These are phyloP conservation scores for Hydropotes inermis DNA, from an alignment of 2,113 vertebrate genomes.

Conservation along the genomic window DNA sequence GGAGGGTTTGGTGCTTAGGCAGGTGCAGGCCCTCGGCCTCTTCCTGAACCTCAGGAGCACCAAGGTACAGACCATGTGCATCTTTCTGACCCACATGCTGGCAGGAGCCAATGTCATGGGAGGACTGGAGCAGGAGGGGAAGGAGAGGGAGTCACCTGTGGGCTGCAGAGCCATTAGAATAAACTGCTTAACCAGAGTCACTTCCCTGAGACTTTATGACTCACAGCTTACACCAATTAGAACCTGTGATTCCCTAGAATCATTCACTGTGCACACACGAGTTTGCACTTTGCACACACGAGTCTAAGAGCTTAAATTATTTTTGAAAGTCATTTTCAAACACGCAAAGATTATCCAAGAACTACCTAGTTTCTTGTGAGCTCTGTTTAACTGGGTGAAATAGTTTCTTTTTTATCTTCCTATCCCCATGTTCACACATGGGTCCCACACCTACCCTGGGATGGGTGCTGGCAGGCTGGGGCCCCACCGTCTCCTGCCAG, in stretches of 20 bases:
- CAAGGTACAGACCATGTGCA: slow-evolving; percentile 44
- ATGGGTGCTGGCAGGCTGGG: neutral
- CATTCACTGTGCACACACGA: neutral
- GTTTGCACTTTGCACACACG: neutral
- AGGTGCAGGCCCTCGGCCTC: slow-evolving; percentile 62
- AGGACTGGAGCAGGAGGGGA: neutral
- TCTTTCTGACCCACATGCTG: slow-evolving; percentile 43
- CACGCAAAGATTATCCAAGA: neutral
- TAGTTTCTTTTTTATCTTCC: neutral
- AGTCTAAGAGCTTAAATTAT: neutral
- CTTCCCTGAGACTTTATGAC: neutral
- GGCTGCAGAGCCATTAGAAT: neutral
- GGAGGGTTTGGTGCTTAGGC: neutral
- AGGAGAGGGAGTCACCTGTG: neutral
- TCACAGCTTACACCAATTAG: neutral
- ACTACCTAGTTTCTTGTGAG: neutral
- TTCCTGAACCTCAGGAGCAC: slow-evolving; percentile 41
- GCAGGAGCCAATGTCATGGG: neutral
- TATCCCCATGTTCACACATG: neutral
- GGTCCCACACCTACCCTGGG: neutral
- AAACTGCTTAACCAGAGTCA: neutral
- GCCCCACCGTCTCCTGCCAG: neutral
- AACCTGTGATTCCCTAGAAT: neutral
- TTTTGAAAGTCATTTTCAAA: neutral
- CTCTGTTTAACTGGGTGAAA: neutral